These are phyloP conservation scores for Poecile atricapillus DNA, from an alignment of 2,113 vertebrate genomes.

Conservation along the genomic window DNA sequence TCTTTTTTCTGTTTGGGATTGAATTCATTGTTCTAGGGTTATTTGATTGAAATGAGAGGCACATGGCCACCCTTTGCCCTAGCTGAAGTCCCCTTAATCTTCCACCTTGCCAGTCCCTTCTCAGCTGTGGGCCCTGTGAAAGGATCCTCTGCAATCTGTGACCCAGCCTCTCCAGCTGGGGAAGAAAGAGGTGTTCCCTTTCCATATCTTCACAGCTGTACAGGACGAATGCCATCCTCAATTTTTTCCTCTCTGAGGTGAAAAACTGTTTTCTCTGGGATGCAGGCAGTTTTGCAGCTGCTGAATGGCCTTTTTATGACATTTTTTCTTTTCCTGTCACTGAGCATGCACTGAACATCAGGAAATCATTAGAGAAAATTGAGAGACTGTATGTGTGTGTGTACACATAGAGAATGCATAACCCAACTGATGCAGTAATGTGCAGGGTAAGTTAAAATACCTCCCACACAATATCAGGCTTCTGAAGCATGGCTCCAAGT, in stretches of 20 bases:
- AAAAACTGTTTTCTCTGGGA: background rate
- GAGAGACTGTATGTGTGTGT: background rate
- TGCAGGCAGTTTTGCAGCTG: background rate
- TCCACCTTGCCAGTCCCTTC: background rate
- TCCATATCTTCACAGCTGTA: background rate
- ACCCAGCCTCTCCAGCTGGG: background rate
- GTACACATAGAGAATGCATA: background rate
- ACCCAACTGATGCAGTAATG: background rate
- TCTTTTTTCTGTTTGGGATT: background rate
- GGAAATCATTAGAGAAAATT: constrained; percentile 27
- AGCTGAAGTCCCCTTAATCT: background rate
- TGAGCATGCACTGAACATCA: background rate
- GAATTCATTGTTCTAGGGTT: background rate
- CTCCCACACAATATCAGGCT: constrained; percentile 9
- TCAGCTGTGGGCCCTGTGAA: background rate
- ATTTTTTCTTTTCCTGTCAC: background rate
- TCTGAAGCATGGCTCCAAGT: constrained; percentile 10
- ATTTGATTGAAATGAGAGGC: background rate
- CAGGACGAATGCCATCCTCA: background rate
- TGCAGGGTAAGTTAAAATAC: constrained; percentile 23
- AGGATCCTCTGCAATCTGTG: background rate
- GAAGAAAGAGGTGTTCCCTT: background rate
- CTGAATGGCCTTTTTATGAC: background rate
- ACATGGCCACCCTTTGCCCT: background rate
- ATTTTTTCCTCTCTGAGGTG: background rate